A percentile compares a stretch with the other conserved stretches of the same genome.
phyloP scores from a whole-genome alignment of 2,113 vertebrate genomes.

The Onychorhynchus coronatus region DNA sequence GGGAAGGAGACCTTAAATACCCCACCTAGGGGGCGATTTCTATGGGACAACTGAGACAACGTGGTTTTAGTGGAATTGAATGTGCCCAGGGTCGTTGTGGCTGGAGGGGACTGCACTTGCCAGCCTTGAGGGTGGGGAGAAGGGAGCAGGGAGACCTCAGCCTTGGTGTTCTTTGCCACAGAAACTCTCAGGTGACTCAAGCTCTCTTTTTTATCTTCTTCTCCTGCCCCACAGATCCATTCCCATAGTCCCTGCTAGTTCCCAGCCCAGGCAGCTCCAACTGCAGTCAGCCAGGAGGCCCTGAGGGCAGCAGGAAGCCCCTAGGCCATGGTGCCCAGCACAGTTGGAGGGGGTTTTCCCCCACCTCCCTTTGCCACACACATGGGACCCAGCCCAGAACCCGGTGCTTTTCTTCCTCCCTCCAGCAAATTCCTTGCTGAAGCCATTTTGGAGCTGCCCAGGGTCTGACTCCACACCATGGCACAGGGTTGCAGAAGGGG shows the following conservation, averaged over 20 bases:
- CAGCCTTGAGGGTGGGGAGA: not conserved
- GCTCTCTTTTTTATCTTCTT: fast-evolving
- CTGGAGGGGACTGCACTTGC: not conserved
- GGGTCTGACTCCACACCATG: fast-evolving
- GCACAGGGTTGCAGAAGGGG: not conserved
- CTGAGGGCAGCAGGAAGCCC: not conserved
- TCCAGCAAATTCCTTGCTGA: not conserved
- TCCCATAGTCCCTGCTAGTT: not conserved
- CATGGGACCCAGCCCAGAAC: not conserved
- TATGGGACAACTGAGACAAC: not conserved
- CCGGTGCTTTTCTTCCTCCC: not conserved
- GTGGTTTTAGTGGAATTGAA: not conserved
- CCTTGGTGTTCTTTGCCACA: fast-evolving
- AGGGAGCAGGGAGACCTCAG: not conserved
- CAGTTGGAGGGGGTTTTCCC: not conserved
- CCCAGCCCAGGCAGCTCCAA: not conserved
- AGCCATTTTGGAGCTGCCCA: fast-evolving
- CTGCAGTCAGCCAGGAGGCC: fast-evolving
- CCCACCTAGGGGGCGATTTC: not conserved
- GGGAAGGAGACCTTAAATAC: not conserved
- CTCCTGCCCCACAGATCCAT: not conserved
- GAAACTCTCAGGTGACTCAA: not conserved
- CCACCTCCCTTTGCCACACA: not conserved
- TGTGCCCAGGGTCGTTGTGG: fast-evolving
- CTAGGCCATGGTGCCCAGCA: fast-evolving